Conservation (phyloP, 2,797 vertebrate genomes). For the Esox masquinongy region DNA sequence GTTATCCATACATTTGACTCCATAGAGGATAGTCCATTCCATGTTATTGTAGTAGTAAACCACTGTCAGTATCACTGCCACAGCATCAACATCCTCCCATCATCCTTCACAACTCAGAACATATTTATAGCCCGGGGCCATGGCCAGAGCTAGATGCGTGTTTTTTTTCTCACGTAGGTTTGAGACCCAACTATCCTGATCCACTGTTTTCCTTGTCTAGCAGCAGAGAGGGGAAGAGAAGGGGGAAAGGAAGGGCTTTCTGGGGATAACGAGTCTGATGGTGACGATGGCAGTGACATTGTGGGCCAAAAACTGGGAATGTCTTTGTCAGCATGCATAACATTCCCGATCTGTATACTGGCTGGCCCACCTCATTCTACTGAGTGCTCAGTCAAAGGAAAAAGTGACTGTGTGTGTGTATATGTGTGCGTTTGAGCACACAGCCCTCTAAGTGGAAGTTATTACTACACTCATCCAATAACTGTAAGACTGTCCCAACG, state of each 20-base stretch:
- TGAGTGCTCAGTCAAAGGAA: slow-evolving; percentile 1
- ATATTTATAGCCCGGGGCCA: slow-evolving; percentile 55
- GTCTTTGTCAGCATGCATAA: slow-evolving; percentile 1
- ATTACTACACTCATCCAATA: background rate
- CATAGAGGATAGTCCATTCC: background rate
- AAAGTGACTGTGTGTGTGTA: background rate
- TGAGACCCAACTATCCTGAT: slow-evolving; percentile 48
- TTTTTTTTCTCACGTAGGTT: slow-evolving; percentile 43
- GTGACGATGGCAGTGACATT: slow-evolving; percentile 2
- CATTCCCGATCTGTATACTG: background rate
- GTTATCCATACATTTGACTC: background rate
- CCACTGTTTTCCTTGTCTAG: background rate
- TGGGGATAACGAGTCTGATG: background rate
- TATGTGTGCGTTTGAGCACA: background rate
- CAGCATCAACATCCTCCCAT: slow-evolving; percentile 26
- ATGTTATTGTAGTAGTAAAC: background rate
- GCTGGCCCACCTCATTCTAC: background rate
- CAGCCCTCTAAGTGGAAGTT: background rate
- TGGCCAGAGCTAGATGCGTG: slow-evolving; percentile 44
- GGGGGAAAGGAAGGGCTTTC: background rate
- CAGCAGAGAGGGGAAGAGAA: background rate
- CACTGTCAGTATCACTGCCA: background rate
- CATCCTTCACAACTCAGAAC: slow-evolving; percentile 28
- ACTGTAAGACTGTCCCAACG: background rate
- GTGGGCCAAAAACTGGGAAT: background rate